Base-by-base conservation (phyloP, 2,888 invertebrate genomes). In the Andricus quercusramuli region DNA sequence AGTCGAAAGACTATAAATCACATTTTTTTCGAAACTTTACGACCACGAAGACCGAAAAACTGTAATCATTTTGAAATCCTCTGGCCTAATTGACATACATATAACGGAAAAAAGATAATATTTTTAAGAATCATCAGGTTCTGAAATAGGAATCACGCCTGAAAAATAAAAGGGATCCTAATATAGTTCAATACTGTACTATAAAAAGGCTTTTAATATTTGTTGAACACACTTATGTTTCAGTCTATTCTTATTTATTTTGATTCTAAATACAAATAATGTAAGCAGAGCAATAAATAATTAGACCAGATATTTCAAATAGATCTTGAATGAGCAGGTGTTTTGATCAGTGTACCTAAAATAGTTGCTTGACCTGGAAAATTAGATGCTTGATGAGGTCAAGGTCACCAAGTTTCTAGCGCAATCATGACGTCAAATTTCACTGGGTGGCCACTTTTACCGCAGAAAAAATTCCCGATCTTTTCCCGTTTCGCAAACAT, bases 381-480 rank as follows among this genome's bases (percentile, higher is more conserved):
- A 74, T 74, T n/a, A 68, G 25, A 22, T 25, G 25, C 47, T 29
- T 74, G 74, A 74, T 74, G 74, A 74, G 74, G 74, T 74, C 74
- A 59, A 74, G 74, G 74, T 74, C 74, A 74, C 56, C 74, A 32
- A 56, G 32, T 74, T 32, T 22, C 29, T 56, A 59, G n/a, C 32
- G 15, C 74, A 74, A 59, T 47, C 59, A 74, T 51, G 32, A 56
- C 25, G 56, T 56, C 74, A n/a, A 56, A 56, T 56, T 56, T n/a
- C 37, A 32, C 32, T 8, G 37, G 1, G 37, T 37, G 37, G 37
- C 37, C 37, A 37, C 37, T 37, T 37, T 37, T 37, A 37, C 6
- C 37, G 8, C 37, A 37, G 37, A 37, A 37, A 37, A 37, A 37
- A 37, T 37, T 8, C 0, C 37, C 9, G 37, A 37, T 37, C 6